Evolutionary conservation across 2,888 invertebrate genomes (phyloP).

Genomic region (Platycheirus albimanus): DNA sequence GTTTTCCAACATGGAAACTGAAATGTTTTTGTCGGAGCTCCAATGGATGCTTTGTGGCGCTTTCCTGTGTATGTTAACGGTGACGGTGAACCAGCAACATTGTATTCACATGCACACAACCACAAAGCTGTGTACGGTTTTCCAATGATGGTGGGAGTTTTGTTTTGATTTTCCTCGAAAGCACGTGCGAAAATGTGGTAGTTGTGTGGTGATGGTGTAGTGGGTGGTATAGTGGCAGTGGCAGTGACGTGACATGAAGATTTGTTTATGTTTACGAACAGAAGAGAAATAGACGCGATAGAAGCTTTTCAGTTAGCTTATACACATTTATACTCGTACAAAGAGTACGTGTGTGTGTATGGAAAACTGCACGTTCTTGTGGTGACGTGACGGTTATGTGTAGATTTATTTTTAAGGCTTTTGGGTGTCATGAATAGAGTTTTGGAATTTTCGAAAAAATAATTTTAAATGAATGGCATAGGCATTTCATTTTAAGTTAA

Average conservation of each 20-base stretch:
- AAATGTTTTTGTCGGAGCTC: constrained; percentile 19
- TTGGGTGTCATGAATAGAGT: too few species aligned
- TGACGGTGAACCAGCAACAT: constrained; percentile 24
- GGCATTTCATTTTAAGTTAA: too few species aligned
- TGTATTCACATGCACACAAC: constrained; percentile 20
- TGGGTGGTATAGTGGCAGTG: constrained; percentile 12
- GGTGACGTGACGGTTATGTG: too few species aligned
- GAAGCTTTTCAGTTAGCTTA: constrained; percentile 25
- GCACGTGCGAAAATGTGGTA: constrained; percentile 48
- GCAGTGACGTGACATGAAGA: neutral
- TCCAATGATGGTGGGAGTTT: constrained; percentile 50
- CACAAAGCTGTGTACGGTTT: constrained; percentile 42
- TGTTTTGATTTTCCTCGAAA: constrained; percentile 55
- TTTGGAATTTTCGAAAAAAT: too few species aligned
- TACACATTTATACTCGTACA: too few species aligned
- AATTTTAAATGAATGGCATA: too few species aligned
- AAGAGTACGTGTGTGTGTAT: too few species aligned
- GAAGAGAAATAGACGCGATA: constrained; percentile 1
- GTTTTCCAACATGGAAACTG: constrained; percentile 66
- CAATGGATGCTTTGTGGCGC: constrained; percentile 24
- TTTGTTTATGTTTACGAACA: constrained; percentile 53
- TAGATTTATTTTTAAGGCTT: too few species aligned
- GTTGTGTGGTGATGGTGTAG: neutral
- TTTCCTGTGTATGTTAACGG: constrained; percentile 22
- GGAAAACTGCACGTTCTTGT: too few species aligned